phyloP scores from a whole-genome alignment of 2,888 invertebrate genomes.

The Ariolimax columbianus region DNA sequence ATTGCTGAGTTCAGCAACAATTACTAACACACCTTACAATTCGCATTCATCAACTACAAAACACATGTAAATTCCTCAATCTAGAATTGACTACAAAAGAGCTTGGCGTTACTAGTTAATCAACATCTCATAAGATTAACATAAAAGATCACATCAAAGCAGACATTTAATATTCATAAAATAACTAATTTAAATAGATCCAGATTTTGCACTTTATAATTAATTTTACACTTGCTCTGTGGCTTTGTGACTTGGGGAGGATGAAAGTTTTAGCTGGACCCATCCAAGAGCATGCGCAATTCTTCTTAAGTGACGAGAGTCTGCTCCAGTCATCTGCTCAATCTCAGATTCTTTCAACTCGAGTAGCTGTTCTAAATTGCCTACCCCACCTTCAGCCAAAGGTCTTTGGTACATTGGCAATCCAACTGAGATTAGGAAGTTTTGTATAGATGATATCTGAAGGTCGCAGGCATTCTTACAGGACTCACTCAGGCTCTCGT shows the following conservation, averaged over 20 bases:
- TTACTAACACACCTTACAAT: no score
- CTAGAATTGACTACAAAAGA: no score
- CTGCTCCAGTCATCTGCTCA: slow-evolving; percentile 66
- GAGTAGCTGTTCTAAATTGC: slow-evolving; percentile 69
- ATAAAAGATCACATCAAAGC: not conserved
- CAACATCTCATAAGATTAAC: no score
- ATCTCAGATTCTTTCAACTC: slow-evolving; percentile 68
- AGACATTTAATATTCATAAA: not conserved
- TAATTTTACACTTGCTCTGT: not conserved
- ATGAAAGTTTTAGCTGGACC: slow-evolving; percentile 66
- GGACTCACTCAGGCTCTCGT: slow-evolving; percentile 74
- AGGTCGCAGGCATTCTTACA: slow-evolving; percentile 74
- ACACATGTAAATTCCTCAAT: no score
- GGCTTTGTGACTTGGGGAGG: slow-evolving; percentile 62
- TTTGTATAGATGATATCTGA: slow-evolving; percentile 74
- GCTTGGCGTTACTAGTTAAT: no score
- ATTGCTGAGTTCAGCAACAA: no score
- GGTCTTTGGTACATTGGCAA: slow-evolving; percentile 76
- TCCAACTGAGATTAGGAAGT: slow-evolving; percentile 77
- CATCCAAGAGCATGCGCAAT: slow-evolving; percentile 73
- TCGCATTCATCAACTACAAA: no score
- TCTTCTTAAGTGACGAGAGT: slow-evolving; percentile 71
- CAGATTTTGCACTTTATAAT: not conserved
- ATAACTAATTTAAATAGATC: not conserved
- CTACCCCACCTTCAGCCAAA: slow-evolving; percentile 61